Evolutionary conservation across 2,113 vertebrate genomes (phyloP), one percentile per base, ranked within the genome.

Genomic region (Balaeniceps rex): DNA sequence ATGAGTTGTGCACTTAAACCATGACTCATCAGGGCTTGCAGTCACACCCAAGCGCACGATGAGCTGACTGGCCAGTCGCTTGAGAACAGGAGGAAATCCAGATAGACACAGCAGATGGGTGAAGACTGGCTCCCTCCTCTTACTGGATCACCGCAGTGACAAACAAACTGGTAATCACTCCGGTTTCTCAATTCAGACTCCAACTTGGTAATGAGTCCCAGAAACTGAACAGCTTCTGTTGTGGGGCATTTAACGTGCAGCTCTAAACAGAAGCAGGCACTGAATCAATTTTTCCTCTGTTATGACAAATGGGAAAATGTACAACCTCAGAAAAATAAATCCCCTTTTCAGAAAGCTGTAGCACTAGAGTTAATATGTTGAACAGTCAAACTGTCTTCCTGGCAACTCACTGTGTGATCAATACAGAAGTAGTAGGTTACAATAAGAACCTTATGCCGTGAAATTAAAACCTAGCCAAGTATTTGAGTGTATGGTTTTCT

Each of bases 1-100:
- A 77, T 94, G 93, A 95, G 75, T 28, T 79, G 54, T 87, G 71
- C 84, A 58, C n/a, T 95, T 91, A 87, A 83, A 85, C 42, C 54
- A 2, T 95, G 94, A 96, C 89, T 97, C 93, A 97, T 46, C 66
- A 70, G 6, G 49, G 86, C 75, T 93, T 80, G 87, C 84, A 96
- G 97, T 89, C 95, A 97, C 91, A 78, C 93, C 96, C 95, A 95
- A 86, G 46, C 14, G 14, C 36, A 23, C 13, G 3, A 77, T 36
- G 87, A 91, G 76, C 87, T 19, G 88, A 82, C 69, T 87, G 78
- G 91, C 58, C 54, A 4, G 36, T 18, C 2, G 3, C 78, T 28
- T 34, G 70, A 44, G 74, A 93, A 31, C 78, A 55, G 81, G 58
- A 94, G 70, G 72, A 72, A 94, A 84, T 72, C 40, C 87, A 94